Conservation (phyloP, 2,888 invertebrate genomes). For the Cheilosia pagana region DNA sequence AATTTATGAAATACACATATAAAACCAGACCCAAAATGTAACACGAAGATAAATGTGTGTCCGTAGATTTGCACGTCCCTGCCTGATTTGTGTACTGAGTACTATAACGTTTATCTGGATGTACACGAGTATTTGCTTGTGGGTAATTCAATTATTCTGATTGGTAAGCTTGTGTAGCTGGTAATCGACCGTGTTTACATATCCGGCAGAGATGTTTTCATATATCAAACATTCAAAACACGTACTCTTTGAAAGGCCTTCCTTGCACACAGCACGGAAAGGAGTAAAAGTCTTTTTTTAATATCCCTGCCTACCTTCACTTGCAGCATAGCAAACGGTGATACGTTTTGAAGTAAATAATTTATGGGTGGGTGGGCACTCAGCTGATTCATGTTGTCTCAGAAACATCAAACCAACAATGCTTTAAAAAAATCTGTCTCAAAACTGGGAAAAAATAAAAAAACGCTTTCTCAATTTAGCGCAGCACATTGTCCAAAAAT, state of each 20-base stretch:
- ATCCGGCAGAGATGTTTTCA: background rate
- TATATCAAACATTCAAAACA: constrained; percentile 1
- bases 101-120: background rate
- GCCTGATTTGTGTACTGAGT: background rate
- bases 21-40: background rate
- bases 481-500: background rate
- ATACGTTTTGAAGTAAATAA: background rate
- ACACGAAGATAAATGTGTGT: too few species aligned
- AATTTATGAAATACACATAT: background rate
- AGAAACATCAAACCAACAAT: background rate
- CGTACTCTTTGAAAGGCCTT: background rate
- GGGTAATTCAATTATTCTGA: constrained; percentile 13
- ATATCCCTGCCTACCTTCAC: background rate
- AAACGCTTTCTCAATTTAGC: background rate
- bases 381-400: too few species aligned
- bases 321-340: background rate
- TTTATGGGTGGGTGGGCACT: too few species aligned
- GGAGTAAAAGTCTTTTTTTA: background rate
- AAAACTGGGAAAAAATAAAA: background rate
- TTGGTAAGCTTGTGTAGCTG: constrained; percentile 11
- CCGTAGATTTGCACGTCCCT: background rate
- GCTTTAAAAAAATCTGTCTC: too few species aligned
- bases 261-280: background rate
- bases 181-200: constrained; percentile 4
- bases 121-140: background rate